Conservation (phyloP, 2,113 vertebrate genomes). For the Acrocephalus arundinaceus region DNA sequence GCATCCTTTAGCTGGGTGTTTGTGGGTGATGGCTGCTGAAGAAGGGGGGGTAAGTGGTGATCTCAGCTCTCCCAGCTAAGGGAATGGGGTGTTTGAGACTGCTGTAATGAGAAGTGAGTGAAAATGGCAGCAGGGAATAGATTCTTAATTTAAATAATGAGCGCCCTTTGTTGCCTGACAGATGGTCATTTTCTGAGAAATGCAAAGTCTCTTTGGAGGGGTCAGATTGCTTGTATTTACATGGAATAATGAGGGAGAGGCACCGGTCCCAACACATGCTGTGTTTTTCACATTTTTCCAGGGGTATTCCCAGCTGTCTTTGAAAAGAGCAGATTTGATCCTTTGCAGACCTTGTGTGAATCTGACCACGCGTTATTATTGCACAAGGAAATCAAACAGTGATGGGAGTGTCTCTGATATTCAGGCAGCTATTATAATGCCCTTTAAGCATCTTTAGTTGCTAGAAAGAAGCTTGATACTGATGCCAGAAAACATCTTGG, state of each 20-base stretch:
- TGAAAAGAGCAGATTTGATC: conserved; percentile 44
- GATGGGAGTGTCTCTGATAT: neutral
- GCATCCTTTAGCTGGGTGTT: neutral
- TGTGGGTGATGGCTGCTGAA: neutral
- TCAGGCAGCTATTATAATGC: neutral
- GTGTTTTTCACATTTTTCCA: conserved; percentile 67
- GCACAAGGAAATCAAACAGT: neutral
- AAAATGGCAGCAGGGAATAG: conserved; percentile 54
- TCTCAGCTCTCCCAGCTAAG: neutral
- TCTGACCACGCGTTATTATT: neutral
- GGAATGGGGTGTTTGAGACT: neutral
- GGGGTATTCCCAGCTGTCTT: conserved; percentile 63
- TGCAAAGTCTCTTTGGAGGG: conserved; percentile 49
- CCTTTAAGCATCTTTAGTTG: conserved; percentile 14
- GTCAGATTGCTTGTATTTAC: conserved; percentile 63
- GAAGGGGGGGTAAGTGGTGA: neutral
- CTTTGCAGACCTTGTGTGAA: conserved; percentile 22
- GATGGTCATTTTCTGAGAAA: conserved; percentile 66
- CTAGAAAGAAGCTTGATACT: conserved; percentile 14
- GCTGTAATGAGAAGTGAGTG: neutral
- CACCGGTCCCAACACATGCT: conserved; percentile 52
- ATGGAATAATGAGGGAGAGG: conserved; percentile 62
- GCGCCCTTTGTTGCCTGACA: conserved; percentile 50
- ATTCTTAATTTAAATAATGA: conserved; percentile 67
- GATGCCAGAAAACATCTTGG: conserved; percentile 48